Percentiles rank a stretch among this genome's conserved stretches.
These are phyloP conservation scores for Astropecten irregularis DNA, from an alignment of 53 echinoderm and acorn worm species.

Conservation along the genomic window DNA sequence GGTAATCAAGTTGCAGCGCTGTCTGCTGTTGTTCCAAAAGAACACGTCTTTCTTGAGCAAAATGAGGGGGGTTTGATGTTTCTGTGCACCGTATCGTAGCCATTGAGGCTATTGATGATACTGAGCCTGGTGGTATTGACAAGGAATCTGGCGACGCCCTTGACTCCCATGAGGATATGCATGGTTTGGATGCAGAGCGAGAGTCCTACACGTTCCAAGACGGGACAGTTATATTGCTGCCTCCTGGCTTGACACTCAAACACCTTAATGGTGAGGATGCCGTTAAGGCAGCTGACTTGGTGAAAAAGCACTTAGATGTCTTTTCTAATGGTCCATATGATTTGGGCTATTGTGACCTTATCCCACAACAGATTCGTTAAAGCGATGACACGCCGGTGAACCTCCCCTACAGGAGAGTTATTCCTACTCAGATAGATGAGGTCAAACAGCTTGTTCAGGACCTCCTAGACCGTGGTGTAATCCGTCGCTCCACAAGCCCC, in stretches of 20 bases:
- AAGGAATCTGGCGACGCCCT: not conserved
- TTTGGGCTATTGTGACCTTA: not conserved
- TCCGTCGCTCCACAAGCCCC: not conserved
- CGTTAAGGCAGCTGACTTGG: not conserved
- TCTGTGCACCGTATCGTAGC: too few species aligned
- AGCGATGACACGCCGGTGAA: not conserved
- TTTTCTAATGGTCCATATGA: not conserved
- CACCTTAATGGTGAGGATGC: not conserved
- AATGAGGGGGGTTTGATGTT: too few species aligned
- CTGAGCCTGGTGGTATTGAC: not conserved
- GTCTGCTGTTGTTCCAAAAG: not conserved
- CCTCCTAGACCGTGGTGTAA: too few species aligned
- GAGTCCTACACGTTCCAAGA: too few species aligned
- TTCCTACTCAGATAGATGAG: too few species aligned
- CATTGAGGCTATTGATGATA: too few species aligned
- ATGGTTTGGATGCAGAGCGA: slow-evolving; percentile 7
- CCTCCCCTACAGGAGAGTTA: not conserved
- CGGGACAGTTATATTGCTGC: too few species aligned
- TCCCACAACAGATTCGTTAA: not conserved
- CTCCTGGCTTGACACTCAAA: not conserved
- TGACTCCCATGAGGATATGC: not conserved
- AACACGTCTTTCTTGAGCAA: not conserved
- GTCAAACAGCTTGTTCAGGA: too few species aligned
- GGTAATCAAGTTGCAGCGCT: too few species aligned
- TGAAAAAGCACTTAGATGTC: not conserved